Base-by-base conservation (phyloP, 2,113 vertebrate genomes). In the Gymnogyps californianus region DNA sequence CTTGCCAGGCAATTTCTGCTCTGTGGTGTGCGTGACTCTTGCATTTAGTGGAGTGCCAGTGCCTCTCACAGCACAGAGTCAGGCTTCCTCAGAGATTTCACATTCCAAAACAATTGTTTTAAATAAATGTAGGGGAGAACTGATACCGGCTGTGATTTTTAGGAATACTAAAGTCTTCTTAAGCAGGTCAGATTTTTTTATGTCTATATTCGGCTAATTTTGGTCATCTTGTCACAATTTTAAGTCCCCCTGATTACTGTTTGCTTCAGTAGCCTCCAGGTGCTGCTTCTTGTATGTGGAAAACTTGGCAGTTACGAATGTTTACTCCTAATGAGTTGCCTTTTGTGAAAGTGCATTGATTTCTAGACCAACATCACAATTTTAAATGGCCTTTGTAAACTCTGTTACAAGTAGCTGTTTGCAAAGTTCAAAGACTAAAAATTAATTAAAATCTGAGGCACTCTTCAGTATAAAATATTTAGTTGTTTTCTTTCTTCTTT, bases 391-490 rank as follows among this genome's bases (percentile, higher is more conserved):
- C 90, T 96, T 92, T 71, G 42, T 95, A 96, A 97, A 88, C 90
- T 91, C 83, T 75, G 65, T 88, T 97, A 93, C 79, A 91, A 92
- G 89, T 89, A 97, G 92, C 95, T 96, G 74, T 96, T 96, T 86
- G 85, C 90, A 92, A 93, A 94, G 78, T 91, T 93, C 82, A 70
- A 86, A 97, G 89, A 87, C 90, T 96, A 96, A 97, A 95, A 93
- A 67, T 96, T 90, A 96, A 96, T 97, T 85, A 95, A 96, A 96
- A 83, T 91, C 29, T 14, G 58, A 95, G 51, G 44, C 80, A 46
- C 54, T 49, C 7, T 55, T 72, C 46, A 61, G 65, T 22, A 40
- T 20, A 44, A 82, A 81, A 89, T 83, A 94, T 89, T 95, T 59
- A 84, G 64, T 86, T 78, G 22, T 55, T 84, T 91, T 91, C 87